Evolutionary conservation across 2,113 vertebrate species (phyloP).

Genomic region (Phalacrocorax aristotelis): DNA sequence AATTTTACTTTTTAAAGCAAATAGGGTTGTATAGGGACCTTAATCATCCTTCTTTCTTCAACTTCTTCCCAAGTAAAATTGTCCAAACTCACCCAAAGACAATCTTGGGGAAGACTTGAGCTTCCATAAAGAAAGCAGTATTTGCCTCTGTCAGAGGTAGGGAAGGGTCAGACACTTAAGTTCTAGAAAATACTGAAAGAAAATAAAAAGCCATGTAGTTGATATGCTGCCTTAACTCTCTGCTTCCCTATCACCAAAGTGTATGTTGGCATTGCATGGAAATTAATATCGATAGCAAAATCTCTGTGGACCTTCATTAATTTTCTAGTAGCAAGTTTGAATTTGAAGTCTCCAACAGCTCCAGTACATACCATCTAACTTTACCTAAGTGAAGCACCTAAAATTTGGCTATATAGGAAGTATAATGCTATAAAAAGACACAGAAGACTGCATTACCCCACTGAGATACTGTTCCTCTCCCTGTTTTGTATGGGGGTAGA

Average conservation of each 20-base stretch:
- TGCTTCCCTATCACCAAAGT: not conserved
- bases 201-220: not conserved
- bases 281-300: not conserved
- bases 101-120: not conserved
- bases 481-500: not conserved
- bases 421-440: not conserved
- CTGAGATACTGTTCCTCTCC: not conserved
- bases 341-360: not conserved
- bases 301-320: not conserved
- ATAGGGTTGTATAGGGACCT: not conserved
- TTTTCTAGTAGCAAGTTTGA: not conserved
- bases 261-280: not conserved
- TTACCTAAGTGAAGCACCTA: not conserved
- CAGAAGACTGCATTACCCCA: not conserved
- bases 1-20: not conserved
- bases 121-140: not conserved
- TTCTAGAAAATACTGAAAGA: not conserved
- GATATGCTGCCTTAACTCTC: not conserved
- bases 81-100: not conserved
- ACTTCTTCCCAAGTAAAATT: not conserved
- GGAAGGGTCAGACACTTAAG: accelerated
- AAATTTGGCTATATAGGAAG: not conserved
- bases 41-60: not conserved
- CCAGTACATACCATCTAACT: not conserved
- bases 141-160: not conserved